Evolutionary conservation across 2,888 invertebrate genomes (phyloP).

Genomic region (Leptinotarsa rubiginosa): DNA sequence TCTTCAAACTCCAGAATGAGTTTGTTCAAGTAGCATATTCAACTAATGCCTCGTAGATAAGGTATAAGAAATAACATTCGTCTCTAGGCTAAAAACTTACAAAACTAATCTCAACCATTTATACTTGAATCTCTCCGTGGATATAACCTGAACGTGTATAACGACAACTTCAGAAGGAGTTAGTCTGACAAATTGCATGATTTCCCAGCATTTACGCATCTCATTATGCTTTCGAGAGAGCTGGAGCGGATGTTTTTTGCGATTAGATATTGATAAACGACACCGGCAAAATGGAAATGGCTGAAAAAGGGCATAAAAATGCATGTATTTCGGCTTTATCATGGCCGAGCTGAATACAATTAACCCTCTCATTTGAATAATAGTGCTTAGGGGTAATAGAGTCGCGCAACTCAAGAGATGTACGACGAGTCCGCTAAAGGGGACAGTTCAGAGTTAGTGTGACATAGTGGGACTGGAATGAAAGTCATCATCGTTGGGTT

Average conservation of each 20-base stretch:
- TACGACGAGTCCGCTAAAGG: neutral
- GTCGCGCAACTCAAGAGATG: neutral
- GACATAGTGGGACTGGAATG: neutral
- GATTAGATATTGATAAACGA: slow-evolving; percentile 43
- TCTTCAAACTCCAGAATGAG: slow-evolving; percentile 16
- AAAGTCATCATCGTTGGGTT: neutral
- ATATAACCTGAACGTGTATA: slow-evolving; percentile 50
- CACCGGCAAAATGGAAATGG: slow-evolving; percentile 27
- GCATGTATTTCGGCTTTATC: slow-evolving; percentile 26
- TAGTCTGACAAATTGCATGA: slow-evolving; percentile 56
- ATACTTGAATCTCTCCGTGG: slow-evolving; percentile 47
- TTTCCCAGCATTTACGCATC: slow-evolving; percentile 52
- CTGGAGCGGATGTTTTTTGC: slow-evolving; percentile 29
- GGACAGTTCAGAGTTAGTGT: neutral
- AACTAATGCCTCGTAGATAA: slow-evolving; percentile 20
- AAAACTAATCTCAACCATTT: slow-evolving; percentile 54
- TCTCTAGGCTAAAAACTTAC: slow-evolving; percentile 48
- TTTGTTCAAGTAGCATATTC: neutral
- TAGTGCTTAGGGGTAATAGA: neutral
- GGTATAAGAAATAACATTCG: slow-evolving; percentile 28
- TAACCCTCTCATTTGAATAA: slow-evolving; percentile 17
- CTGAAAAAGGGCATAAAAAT: slow-evolving; percentile 31
- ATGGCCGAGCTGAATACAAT: slow-evolving; percentile 19
- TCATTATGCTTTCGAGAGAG: slow-evolving; percentile 36
- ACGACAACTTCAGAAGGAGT: slow-evolving; percentile 58